Conservation (phyloP, 2,797 vertebrate species). For the Nasua narica region DNA sequence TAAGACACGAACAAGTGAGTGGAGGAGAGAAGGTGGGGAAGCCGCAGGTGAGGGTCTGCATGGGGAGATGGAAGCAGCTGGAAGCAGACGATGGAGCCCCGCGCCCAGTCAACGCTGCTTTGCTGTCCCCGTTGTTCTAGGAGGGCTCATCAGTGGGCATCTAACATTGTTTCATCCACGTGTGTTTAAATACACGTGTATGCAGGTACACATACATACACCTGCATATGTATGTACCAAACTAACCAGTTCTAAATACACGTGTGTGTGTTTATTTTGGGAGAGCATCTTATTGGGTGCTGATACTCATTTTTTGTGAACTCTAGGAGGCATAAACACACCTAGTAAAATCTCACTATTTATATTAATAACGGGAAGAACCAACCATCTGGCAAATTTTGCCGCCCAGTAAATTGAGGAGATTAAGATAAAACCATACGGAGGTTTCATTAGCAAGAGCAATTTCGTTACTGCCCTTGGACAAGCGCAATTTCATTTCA, state of each 20-base stretch:
- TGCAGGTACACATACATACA: fast-evolving
- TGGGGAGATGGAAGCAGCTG: slow-evolving; percentile 86
- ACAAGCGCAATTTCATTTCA: not conserved
- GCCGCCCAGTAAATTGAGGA: not conserved
- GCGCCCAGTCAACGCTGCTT: slow-evolving; percentile 80
- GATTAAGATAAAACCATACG: not conserved
- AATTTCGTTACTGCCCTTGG: not conserved
- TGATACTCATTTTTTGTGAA: not conserved
- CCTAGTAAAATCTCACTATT: not conserved
- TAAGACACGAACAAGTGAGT: not conserved
- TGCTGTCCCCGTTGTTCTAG: not conserved
- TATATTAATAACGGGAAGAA: not conserved
- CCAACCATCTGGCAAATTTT: not conserved
- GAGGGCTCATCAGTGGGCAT: not conserved
- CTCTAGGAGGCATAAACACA: not conserved
- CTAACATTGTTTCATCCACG: not conserved
- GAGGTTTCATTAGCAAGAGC: not conserved
- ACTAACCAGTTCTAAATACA: not conserved
- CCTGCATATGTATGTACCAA: not conserved
- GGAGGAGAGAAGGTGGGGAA: slow-evolving; percentile 48
- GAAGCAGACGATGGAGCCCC: slow-evolving; percentile 86
- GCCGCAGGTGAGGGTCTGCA: slow-evolving; percentile 79
- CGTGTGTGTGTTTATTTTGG: not conserved
- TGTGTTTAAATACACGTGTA: not conserved
- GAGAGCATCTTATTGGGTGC: not conserved